Percentiles rank a stretch among this genome's conserved stretches.
These are phyloP conservation scores for Bradypus variegatus DNA, from an alignment of 2,797 vertebrate species.

Conservation along the genomic window DNA sequence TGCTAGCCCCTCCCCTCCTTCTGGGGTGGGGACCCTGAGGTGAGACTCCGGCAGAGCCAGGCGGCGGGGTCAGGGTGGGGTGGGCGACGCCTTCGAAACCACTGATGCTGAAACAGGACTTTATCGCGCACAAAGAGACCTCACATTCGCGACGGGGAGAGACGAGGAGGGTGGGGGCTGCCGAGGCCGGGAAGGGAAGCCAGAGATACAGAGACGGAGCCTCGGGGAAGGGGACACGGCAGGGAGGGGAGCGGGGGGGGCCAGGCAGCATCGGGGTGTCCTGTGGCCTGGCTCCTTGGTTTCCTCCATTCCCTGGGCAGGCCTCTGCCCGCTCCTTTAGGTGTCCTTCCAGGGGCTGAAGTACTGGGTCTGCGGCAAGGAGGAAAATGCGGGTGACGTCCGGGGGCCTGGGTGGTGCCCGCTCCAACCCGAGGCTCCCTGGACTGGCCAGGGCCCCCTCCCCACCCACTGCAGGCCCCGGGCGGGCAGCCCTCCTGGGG, in stretches of 20 bases:
- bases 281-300: background rate
- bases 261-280: background rate
- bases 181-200: background rate
- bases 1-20: too few species aligned
- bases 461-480: background rate
- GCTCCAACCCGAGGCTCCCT: background rate
- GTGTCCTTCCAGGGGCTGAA: slow-evolving; percentile 48
- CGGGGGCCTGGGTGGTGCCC: too few species aligned
- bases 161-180: background rate
- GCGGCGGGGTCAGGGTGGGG: too few species aligned
- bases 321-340: background rate
- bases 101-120: slow-evolving; percentile 40
- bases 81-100: slow-evolving; percentile 20
- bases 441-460: background rate
- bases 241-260: background rate
- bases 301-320: background rate
- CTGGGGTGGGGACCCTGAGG: background rate
- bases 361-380: slow-evolving; percentile 27
- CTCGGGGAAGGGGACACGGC: background rate
- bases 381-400: background rate
- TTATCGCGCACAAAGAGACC: slow-evolving; percentile 53
- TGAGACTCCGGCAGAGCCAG: background rate
- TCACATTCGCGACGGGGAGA: slow-evolving; percentile 2
- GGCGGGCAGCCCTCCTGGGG: background rate
- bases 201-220: background rate